These are phyloP conservation scores for Tanypteryx hageni DNA, from an alignment of 2,888 invertebrate genomes.

Conservation along the genomic window DNA sequence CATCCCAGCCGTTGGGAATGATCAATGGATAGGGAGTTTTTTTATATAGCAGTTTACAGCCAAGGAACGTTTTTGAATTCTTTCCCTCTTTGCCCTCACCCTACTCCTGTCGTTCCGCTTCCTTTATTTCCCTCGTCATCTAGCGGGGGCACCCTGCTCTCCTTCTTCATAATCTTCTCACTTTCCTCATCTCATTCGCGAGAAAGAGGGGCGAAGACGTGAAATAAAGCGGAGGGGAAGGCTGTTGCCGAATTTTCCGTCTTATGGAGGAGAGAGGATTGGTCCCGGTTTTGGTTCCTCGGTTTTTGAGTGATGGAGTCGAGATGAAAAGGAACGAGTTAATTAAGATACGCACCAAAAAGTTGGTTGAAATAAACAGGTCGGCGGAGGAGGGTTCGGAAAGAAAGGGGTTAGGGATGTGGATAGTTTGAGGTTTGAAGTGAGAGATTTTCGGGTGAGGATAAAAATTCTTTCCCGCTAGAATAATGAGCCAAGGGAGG, in stretches of 20 bases:
- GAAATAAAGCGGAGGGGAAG: background rate
- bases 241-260: background rate
- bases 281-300: background rate
- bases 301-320: conserved; percentile 3
- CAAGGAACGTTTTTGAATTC: no score
- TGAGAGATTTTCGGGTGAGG: no score
- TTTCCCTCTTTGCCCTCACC: no score
- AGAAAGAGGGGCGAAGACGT: background rate
- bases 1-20: no score
- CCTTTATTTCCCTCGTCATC: background rate
- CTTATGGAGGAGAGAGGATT: background rate
- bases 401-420: no score
- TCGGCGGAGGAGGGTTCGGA: background rate
- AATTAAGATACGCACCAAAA: conserved; percentile 38
- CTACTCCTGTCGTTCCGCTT: background rate
- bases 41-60: no score
- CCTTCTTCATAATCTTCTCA: background rate
- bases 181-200: background rate
- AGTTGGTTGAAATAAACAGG: conserved; percentile 7
- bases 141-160: background rate
- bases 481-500: background rate
- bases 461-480: no score
- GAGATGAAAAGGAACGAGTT: conserved; percentile 32
- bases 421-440: no score
- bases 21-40: no score